These are phyloP conservation scores for Amiota communis DNA, from an alignment of 2,888 invertebrate genomes.

Conservation along the genomic window DNA sequence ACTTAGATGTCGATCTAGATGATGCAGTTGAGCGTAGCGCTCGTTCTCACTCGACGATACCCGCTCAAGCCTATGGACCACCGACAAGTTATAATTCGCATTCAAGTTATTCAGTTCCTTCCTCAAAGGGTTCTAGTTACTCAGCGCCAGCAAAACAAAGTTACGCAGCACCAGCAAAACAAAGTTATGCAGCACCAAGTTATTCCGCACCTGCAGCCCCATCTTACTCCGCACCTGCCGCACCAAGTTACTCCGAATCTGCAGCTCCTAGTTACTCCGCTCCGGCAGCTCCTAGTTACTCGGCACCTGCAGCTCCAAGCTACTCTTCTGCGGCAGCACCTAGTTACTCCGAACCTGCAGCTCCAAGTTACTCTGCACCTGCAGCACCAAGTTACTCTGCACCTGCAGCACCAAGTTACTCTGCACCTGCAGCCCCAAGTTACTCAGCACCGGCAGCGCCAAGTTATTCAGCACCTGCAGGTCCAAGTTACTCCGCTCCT, in stretches of 20 bases:
- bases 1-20: constrained; percentile 3
- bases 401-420: constrained; percentile 30
- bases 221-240: constrained; percentile 35
- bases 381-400: constrained; percentile 27
- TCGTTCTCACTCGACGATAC: constrained; percentile 27
- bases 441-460: constrained; percentile 19
- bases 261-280: constrained; percentile 18
- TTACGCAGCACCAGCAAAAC: constrained; percentile 31
- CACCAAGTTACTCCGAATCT: constrained; percentile 34
- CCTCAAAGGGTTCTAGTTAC: constrained; percentile 34
- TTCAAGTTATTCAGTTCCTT: constrained; percentile 36
- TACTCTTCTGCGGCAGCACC: not conserved
- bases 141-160: constrained; percentile 35
- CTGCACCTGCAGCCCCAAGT: constrained; percentile 29
- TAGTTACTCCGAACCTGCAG: constrained; percentile 14
- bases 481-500: not conserved
- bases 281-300: constrained; percentile 23
- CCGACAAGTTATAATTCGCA: constrained; percentile 32
- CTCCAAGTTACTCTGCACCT: constrained; percentile 16
- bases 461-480: constrained; percentile 19
- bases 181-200: constrained; percentile 35
- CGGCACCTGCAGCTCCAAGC: not conserved
- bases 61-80: constrained; percentile 31
- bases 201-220: constrained; percentile 23
- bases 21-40: constrained; percentile 10